These are phyloP conservation scores for Laupala kohalensis DNA, from an alignment of 1,140 invertebrate species.

Conservation along the genomic window DNA sequence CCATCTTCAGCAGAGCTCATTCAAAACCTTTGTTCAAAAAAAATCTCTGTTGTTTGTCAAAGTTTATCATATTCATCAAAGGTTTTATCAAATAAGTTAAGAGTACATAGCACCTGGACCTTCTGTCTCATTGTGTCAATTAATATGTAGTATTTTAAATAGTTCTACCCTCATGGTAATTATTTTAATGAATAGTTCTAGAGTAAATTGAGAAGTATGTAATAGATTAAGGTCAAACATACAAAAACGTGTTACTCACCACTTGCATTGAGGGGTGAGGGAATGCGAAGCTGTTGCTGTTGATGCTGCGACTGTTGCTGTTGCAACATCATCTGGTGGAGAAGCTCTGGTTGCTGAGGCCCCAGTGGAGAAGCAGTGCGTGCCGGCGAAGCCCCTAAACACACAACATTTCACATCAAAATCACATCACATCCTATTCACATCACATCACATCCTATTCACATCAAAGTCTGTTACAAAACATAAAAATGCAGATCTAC, in stretches of 20 bases:
- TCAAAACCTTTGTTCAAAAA: too few relatives aligned
- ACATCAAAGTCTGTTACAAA: too few relatives aligned
- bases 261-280: slow-evolving; percentile 35
- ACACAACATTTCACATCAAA: too few relatives aligned
- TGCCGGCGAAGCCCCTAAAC: slow-evolving; percentile 10
- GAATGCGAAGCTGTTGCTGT: slow-evolving; percentile 30
- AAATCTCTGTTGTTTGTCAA: too few relatives aligned
- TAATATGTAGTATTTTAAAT: too few relatives aligned
- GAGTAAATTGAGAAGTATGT: background rate
- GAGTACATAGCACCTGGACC: too few relatives aligned
- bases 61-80: too few relatives aligned
- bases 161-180: background rate
- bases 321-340: slow-evolving; percentile 30
- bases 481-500: too few relatives aligned
- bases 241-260: slow-evolving; percentile 25
- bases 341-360: slow-evolving; percentile 27
- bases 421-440: too few relatives aligned
- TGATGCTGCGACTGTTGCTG: slow-evolving; percentile 21
- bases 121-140: background rate
- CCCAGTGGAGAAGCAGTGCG: slow-evolving; percentile 28
- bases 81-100: too few relatives aligned
- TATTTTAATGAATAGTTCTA: background rate
- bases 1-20: too few relatives aligned
- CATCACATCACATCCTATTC: too few relatives aligned
- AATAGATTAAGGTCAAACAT: background rate